phyloP scores from a whole-genome alignment of 2,888 invertebrate genomes.

The Amphipoea lucens region DNA sequence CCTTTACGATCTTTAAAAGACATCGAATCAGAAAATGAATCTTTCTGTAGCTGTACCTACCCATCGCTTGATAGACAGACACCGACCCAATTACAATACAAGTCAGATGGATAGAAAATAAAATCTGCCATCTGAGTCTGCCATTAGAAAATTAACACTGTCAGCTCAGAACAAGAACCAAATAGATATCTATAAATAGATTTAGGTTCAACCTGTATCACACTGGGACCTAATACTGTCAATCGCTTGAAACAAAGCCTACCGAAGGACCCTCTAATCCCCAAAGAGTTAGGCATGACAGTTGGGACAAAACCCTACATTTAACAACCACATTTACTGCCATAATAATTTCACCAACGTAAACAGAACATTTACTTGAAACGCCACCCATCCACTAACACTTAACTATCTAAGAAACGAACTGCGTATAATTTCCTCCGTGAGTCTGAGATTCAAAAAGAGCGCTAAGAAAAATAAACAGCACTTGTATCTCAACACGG shows the following conservation, averaged over 20 bases:
- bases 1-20: background rate
- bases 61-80: background rate
- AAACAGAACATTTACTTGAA: conserved; percentile 63
- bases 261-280: conserved; percentile 31
- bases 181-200: conserved; percentile 6
- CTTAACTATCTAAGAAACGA: conserved; percentile 79
- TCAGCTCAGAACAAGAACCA: background rate
- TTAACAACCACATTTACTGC: conserved; percentile 18
- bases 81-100: background rate
- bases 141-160: conserved; percentile 28
- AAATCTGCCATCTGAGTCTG: background rate
- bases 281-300: conserved; percentile 35
- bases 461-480: conserved; percentile 85
- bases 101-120: background rate
- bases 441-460: conserved; percentile 81
- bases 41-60: background rate
- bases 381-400: conserved; percentile 65
- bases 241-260: conserved; percentile 43
- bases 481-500: conserved; percentile 85
- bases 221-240: conserved; percentile 36
- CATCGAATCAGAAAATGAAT: background rate
- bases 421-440: conserved; percentile 82
- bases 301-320: conserved; percentile 10
- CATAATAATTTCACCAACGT: conserved; percentile 52
- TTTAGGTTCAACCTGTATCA: conserved; percentile 35